Base-by-base conservation (phyloP, 1,140 invertebrate genomes). In the Neodiprion lecontei region DNA sequence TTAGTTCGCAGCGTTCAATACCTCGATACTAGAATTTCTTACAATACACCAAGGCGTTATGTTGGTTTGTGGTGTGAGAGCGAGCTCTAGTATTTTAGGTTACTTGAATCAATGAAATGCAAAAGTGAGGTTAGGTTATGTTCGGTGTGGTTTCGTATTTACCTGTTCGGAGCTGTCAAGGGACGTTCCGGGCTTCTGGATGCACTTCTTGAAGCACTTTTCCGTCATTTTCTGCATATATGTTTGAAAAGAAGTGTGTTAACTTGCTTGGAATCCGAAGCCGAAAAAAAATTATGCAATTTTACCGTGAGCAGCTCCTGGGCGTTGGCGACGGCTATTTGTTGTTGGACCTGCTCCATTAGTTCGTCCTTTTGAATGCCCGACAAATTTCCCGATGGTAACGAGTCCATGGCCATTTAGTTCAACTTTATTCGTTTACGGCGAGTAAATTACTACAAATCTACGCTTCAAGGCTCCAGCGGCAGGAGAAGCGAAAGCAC, bases 201-300 rank as follows among this genome's bases (percentile, higher is more conserved):
- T 93, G 87, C 97, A 99, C 84, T 98, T 98, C 85, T 95, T 96
- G 84, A 98, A 99, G 89, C 98, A 99, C 89, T 99, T 99, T 85
- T 98, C 96, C 53, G 96, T 96, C 92, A 99, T 97, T 94, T 98
- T 98, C 91, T 96, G 87, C 70, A 93, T 92, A 83, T 79, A 87
- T 74, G 81, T 17, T 71, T 69, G 70, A 69, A 78, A 73, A 74
- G 67, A 10, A 70, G 28, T 73, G 61, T 72, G 74, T 81, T 79
- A 69, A 77, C 78, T 74, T 79, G 50, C 67, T 49, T 28, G 11
- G 1, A 17, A 67, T 40, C 11, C 21, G 48, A 23, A 21, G n/a
- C 66, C 67, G 75, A n/a, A 14, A 67, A 72, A 68, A 61, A 75
- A 75, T 72, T 77, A 74, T 81, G 78, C 73, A 83, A 82, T 83